These are phyloP conservation scores for Dyspetes luteomarginatus DNA, from an alignment of 2,888 invertebrate species.

Conservation along the genomic window DNA sequence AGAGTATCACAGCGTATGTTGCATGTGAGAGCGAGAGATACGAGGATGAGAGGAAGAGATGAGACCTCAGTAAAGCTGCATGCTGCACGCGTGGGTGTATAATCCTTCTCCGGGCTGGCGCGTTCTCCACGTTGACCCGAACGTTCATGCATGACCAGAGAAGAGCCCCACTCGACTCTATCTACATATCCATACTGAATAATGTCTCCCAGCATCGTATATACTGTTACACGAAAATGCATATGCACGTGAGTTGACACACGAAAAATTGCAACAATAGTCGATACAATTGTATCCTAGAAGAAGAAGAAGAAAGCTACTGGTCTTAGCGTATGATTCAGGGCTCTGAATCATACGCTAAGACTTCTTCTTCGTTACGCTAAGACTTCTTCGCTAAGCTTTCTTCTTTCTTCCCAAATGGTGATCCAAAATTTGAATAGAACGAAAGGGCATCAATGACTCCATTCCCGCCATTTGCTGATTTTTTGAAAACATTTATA, in stretches of 20 bases:
- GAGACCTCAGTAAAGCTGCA: constrained; percentile 10
- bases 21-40: neutral
- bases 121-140: constrained; percentile 34
- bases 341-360: no score
- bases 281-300: neutral
- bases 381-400: no score
- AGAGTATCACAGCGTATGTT: constrained; percentile 17
- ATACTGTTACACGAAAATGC: neutral
- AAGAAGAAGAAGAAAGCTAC: no score
- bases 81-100: constrained; percentile 51
- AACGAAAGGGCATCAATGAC: no score
- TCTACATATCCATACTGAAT: neutral
- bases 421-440: no score
- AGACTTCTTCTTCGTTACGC: no score
- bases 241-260: neutral
- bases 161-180: neutral
- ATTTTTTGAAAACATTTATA: no score
- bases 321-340: no score
- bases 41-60: neutral
- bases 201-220: neutral
- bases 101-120: constrained; percentile 48
- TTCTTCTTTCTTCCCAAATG: no score
- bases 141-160: constrained; percentile 38
- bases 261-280: neutral
- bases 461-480: no score